Evolutionary conservation across 2,888 invertebrate species (phyloP), one percentile per base, ranked within the genome.

Genomic region (Hydraecia micacea): DNA sequence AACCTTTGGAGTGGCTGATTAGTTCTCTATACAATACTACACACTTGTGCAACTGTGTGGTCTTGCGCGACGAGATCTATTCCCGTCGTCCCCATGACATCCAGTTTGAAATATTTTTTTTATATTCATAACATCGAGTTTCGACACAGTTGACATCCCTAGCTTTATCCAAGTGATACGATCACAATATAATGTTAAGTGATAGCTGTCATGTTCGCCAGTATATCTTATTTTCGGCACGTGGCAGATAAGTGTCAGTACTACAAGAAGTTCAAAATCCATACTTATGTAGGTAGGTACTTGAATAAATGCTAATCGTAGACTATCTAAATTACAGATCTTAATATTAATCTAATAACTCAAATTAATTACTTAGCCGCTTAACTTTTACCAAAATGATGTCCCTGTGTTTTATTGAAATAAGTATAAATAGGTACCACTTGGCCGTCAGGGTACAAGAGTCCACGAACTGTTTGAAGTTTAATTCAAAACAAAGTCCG

Each of bases 271-370:
- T 25, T 49, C 55, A 49, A 73, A n/a, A 81, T 65, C 21, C 55
- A 32, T 36, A 13, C 11, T 11, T 21, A 28, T 6, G 42, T 1
- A 42, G 42, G 9, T 9, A 42, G 42, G 42, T 32, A 11, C 11
- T 55, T 28, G 52, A 36, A 60, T 63, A 73, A 7, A 67, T 42
- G 49, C 25, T 52, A 25, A 67, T 49, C 42, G 42, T 32, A 15
- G 21, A 18, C 5, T 75, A 75, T 75, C 52, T 81, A n/a, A 60
- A 67, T 60, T 18, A 75, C 52, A 21, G 13, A 46, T 46, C 32
- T 46, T 66, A 62, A 28, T 9, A 32, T 28, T 63, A 55, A 71
- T 71, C 28, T 39, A 58, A 55, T 63, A 39, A 46, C 3, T 25
- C n/a, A 66, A n/a, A n/a, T n/a, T n/a, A n/a, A 46, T 60, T 9